Percentiles rank a stretch among this genome's conserved stretches.
These are phyloP conservation scores for Mactra quadrangularis DNA, from an alignment of 1,140 invertebrate species.

Conservation along the genomic window DNA sequence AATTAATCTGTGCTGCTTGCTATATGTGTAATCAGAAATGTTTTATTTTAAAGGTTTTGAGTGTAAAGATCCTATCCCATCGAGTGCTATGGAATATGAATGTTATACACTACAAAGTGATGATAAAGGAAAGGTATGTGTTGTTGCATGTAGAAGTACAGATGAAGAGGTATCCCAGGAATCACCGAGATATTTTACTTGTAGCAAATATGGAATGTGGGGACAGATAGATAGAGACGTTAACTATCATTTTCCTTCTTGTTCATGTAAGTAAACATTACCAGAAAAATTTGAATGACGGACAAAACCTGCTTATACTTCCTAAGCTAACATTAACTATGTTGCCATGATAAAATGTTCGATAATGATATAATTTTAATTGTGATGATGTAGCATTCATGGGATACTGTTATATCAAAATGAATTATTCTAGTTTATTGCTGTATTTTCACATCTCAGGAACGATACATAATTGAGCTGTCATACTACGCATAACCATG, in stretches of 20 bases:
- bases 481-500: too few relatives aligned
- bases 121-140: not conserved
- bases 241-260: constrained; percentile 12
- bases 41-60: not conserved
- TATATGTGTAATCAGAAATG: not conserved
- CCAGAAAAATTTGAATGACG: too few relatives aligned
- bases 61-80: not conserved
- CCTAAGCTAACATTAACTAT: too few relatives aligned
- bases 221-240: constrained; percentile 3
- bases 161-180: not conserved
- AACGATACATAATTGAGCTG: too few relatives aligned
- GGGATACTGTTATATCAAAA: too few relatives aligned
- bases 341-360: too few relatives aligned
- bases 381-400: too few relatives aligned
- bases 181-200: constrained; percentile 15
- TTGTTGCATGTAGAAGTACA: not conserved
- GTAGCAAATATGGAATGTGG: constrained; percentile 44
- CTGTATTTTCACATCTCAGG: too few relatives aligned
- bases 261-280: constrained; percentile 31
- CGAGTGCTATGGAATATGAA: not conserved
- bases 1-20: too few relatives aligned
- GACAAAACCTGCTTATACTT: too few relatives aligned
- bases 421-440: too few relatives aligned
- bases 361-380: too few relatives aligned
- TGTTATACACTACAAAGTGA: not conserved